phyloP scores from a whole-genome alignment of 2,113 vertebrate species.

The Stictonetta naevosa region DNA sequence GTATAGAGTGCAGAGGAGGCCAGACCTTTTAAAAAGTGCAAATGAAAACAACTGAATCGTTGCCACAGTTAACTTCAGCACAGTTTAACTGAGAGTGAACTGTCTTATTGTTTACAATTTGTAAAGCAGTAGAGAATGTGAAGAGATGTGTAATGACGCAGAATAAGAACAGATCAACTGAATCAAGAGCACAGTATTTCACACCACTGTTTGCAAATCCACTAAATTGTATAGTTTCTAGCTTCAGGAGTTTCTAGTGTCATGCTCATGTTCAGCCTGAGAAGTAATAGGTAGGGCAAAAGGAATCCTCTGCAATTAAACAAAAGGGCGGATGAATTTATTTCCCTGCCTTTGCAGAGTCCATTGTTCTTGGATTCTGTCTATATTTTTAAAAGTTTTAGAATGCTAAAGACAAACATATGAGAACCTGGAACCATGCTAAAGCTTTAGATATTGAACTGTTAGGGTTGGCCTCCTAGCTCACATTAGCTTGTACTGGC shows the following conservation, averaged over 20 bases:
- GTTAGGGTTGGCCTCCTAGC: conserved; percentile 56
- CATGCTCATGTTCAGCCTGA: not conserved
- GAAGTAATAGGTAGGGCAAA: not conserved
- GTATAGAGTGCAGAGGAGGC: not conserved
- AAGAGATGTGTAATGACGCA: not conserved
- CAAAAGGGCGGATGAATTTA: conserved; percentile 36
- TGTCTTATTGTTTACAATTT: not conserved
- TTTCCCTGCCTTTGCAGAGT: conserved; percentile 33
- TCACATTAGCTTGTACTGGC: conserved; percentile 71
- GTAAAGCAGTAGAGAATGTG: not conserved
- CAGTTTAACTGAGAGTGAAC: not conserved
- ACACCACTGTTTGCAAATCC: not conserved
- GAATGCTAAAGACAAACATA: conserved; percentile 72
- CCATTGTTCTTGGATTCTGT: conserved; percentile 63
- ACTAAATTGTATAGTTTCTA: not conserved
- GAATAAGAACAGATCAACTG: not conserved
- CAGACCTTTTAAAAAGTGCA: not conserved
- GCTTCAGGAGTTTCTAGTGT: not conserved
- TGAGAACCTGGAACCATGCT: conserved; percentile 62
- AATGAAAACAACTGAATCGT: not conserved
- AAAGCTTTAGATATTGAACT: conserved; percentile 62
- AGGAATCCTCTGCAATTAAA: conserved; percentile 31
- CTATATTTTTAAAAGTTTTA: conserved; percentile 70
- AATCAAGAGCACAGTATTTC: not conserved
- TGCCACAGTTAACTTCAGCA: not conserved